These are phyloP conservation scores for Romanomermis culicivorax DNA, from an alignment of 2,888 invertebrate species.

Conservation along the genomic window DNA sequence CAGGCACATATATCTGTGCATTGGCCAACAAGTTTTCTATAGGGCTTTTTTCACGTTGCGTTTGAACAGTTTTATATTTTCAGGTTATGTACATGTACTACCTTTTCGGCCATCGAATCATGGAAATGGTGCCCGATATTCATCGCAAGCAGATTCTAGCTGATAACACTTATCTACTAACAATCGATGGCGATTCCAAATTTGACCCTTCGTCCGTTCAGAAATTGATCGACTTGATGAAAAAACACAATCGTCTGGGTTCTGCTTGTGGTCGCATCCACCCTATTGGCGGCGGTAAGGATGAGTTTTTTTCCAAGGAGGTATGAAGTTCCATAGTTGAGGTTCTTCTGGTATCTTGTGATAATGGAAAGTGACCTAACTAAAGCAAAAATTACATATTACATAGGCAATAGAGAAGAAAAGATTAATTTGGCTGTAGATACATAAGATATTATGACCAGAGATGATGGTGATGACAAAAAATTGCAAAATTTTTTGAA, in stretches of 20 bases:
- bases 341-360: neutral
- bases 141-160: conserved; percentile 38
- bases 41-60: too few relatives aligned
- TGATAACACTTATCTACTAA: conserved; percentile 58
- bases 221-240: conserved; percentile 60
- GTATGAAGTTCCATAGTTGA: conserved; percentile 1
- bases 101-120: conserved; percentile 54
- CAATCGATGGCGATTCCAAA: conserved; percentile 69
- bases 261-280: conserved; percentile 75
- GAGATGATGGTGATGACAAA: too few relatives aligned
- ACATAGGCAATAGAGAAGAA: too few relatives aligned
- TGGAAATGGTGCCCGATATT: conserved; percentile 40
- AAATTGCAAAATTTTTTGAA: too few relatives aligned
- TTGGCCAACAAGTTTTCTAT: too few relatives aligned
- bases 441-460: too few relatives aligned
- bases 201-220: conserved; percentile 59
- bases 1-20: too few relatives aligned
- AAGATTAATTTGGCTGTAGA: too few relatives aligned
- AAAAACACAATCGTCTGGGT: conserved; percentile 50
- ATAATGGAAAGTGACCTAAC: too few relatives aligned
- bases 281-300: conserved; percentile 47
- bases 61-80: conserved; percentile 1
- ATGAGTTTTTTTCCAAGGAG: too few relatives aligned
- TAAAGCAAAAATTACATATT: too few relatives aligned
- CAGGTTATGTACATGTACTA: conserved; percentile 73